Evolutionary conservation across 2,888 invertebrate species (phyloP), one percentile per base, ranked within the genome.

Genomic region (Lingula anatina): DNA sequence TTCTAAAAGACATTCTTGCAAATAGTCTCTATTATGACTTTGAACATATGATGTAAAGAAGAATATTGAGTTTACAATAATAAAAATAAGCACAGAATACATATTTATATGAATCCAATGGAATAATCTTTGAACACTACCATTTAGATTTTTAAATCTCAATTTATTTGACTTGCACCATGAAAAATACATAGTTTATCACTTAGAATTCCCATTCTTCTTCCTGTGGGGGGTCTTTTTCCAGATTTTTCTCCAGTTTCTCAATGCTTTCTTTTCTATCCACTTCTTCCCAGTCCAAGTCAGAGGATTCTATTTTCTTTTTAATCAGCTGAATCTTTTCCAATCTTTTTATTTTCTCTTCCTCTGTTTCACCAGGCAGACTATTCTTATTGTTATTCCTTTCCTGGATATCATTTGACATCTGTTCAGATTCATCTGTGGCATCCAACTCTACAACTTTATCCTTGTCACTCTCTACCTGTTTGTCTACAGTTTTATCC

Each of bases 131-230:
- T n/a, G n/a, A n/a, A n/a, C n/a, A n/a, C n/a, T n/a, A n/a, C n/a
- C n/a, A n/a, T n/a, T n/a, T n/a, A n/a, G n/a, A n/a, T n/a, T n/a
- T n/a, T n/a, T n/a, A n/a, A n/a, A n/a, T n/a, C n/a, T n/a, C n/a
- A n/a, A n/a, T n/a, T n/a, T n/a, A n/a, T n/a, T n/a, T n/a, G n/a
- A n/a, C n/a, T n/a, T n/a, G n/a, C n/a, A n/a, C n/a, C n/a, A n/a
- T n/a, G n/a, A n/a, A n/a, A n/a, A n/a, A n/a, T n/a, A n/a, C n/a
- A n/a, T n/a, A n/a, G n/a, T n/a, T n/a, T n/a, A n/a, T n/a, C n/a
- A n/a, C 5, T 65, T 58, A 69, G 48, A 70, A 67, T 46, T 66
- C 67, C 70, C 70, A 70, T 38, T 61, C 62, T 27, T 66, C 68
- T 41, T 59, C 57, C 35, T 43, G 45, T 38, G 54, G 49, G 26